Conservation (phyloP, 2,797 vertebrate species). For the Gallirallus australis region DNA sequence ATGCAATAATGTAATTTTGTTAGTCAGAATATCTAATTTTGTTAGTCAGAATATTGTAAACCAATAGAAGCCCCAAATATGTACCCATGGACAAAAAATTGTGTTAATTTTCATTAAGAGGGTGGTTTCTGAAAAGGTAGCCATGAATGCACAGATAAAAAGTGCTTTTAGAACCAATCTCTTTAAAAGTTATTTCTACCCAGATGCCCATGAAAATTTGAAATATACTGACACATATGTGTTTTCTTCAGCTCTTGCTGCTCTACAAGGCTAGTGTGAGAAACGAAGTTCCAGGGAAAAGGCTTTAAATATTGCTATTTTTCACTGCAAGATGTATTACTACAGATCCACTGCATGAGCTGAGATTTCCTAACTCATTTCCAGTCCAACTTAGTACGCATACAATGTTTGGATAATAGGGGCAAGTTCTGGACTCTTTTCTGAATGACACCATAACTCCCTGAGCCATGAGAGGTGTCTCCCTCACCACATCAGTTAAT, state of each 20-base stretch:
- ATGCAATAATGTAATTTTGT: background rate
- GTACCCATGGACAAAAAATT: background rate
- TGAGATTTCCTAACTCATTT: constrained; percentile 24
- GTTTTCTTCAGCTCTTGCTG: constrained; percentile 32
- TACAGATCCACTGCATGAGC: background rate
- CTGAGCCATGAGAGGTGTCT: background rate
- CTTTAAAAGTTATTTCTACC: background rate
- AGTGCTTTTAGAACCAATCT: background rate
- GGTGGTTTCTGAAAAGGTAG: background rate
- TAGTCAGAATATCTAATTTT: background rate
- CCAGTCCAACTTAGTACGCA: background rate
- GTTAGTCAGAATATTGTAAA: background rate
- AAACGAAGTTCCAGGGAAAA: constrained; percentile 14
- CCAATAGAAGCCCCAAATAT: background rate
- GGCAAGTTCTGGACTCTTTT: background rate
- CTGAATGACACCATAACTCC: background rate
- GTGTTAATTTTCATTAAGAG: background rate
- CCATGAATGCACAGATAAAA: background rate
- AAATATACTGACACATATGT: constrained; percentile 24
- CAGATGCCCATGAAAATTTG: background rate
- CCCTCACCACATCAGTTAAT: accelerated
- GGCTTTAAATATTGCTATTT: constrained; percentile 32
- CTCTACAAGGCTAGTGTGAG: background rate
- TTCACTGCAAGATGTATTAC: constrained; percentile 7
- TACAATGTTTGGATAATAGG: background rate